phyloP scores from a whole-genome alignment of 2,113 vertebrate genomes.

The Xenopus tropicalis region UCB_Xtro_10.0 CM004443.2:56863501-56864000 shows the following conservation, averaged over 20 bases:
- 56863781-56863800: slow-evolving; percentile 25
- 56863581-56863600: too few species aligned
- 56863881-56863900: slow-evolving; percentile 85
- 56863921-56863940: slow-evolving; percentile 86
- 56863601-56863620: too few species aligned
- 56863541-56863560: too few species aligned
- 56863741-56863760: background rate
- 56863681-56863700: too few species aligned
- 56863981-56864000: slow-evolving; percentile 48
- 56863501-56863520: too few species aligned
- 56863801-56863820: slow-evolving; percentile 73
- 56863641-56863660: too few species aligned
- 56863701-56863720: too few species aligned
- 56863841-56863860: slow-evolving; percentile 76
- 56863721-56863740: too few species aligned
- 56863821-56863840: slow-evolving; percentile 77
- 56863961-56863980: slow-evolving; percentile 61
- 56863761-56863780: slow-evolving; percentile 7
- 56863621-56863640: too few species aligned
- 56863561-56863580: too few species aligned
- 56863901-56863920: slow-evolving; percentile 82
- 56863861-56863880: slow-evolving; percentile 77
- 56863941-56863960: slow-evolving; percentile 69
- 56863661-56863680: too few species aligned
- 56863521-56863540: too few species aligned